These are phyloP conservation scores for Periophthalmodon schlosseri DNA, from an alignment of 2,113 vertebrate species.

Conservation along the genomic window DNA sequence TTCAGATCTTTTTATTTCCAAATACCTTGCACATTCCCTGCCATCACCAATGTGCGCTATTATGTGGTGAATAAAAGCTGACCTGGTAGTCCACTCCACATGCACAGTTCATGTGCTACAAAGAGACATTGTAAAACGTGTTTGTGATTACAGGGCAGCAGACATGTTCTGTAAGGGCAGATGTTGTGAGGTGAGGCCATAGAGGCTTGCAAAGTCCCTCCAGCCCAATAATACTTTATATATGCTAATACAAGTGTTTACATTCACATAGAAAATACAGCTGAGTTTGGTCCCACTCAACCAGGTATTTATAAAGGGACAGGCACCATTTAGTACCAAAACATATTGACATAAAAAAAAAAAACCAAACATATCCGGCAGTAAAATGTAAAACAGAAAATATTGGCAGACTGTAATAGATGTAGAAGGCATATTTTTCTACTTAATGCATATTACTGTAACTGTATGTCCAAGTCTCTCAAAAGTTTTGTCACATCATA, in stretches of 20 bases:
- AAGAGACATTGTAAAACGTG: slow-evolving; percentile 17
- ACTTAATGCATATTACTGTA: background rate
- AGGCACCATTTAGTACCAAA: background rate
- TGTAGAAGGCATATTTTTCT: background rate
- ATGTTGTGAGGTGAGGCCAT: slow-evolving; percentile 21
- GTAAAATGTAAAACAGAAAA: background rate
- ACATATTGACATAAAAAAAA: background rate
- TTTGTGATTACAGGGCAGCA: slow-evolving; percentile 30
- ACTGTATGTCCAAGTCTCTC: background rate
- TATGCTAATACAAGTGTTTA: slow-evolving; percentile 20
- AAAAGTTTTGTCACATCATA: background rate
- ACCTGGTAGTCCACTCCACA: slow-evolving; percentile 7
- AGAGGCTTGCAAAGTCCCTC: slow-evolving; percentile 32
- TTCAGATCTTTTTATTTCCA: slow-evolving; percentile 40
- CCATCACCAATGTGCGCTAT: slow-evolving; percentile 17
- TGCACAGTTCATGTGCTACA: slow-evolving; percentile 14
- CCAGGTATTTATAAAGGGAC: background rate
- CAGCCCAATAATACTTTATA: slow-evolving; percentile 49
- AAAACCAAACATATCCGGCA: background rate
- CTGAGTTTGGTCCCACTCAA: slow-evolving; percentile 1
- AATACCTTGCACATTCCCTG: slow-evolving; percentile 37
- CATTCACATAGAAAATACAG: slow-evolving; percentile 4
- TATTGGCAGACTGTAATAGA: background rate
- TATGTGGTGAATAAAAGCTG: slow-evolving; percentile 38
- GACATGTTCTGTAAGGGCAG: slow-evolving; percentile 28